phyloP scores from a whole-genome alignment of 2,797 vertebrate genomes.

The Chaetophractus vellerosus region DNA sequence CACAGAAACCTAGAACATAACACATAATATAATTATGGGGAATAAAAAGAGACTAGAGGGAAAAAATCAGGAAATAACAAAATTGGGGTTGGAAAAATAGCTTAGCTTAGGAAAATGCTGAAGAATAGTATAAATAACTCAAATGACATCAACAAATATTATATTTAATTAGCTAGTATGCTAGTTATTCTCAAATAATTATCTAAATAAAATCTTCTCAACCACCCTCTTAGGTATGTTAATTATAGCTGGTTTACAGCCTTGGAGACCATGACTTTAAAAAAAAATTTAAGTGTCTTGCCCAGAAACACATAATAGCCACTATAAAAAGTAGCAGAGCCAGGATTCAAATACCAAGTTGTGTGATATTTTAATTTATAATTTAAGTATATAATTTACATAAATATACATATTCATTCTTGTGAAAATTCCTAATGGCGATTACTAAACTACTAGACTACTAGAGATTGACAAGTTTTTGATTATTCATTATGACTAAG shows the following conservation, averaged over 20 bases:
- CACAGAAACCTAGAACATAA: background rate
- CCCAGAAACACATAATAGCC: background rate
- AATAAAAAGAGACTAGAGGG: background rate
- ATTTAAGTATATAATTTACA: background rate
- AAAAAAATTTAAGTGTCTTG: background rate
- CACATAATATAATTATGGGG: background rate
- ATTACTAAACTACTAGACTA: background rate
- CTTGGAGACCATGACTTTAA: background rate
- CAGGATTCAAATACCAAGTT: background rate
- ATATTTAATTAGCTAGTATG: background rate
- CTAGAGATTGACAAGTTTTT: background rate
- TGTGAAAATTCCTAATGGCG: background rate
- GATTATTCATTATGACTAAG: background rate
- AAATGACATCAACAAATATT: constrained; percentile 5
- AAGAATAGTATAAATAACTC: background rate
- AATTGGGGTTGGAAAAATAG: background rate
- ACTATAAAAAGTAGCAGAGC: background rate
- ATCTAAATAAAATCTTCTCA: background rate
- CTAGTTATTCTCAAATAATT: constrained; percentile 36
- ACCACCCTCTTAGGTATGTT: background rate
- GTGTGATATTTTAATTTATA: background rate
- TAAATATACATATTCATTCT: background rate
- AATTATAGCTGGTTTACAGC: background rate
- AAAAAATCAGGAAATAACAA: background rate
- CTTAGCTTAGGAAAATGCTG: background rate